A percentile compares a stretch with the other conserved stretches of the same genome.
These are phyloP conservation scores for Trachops cirrhosus DNA, from an alignment of 2,797 vertebrate species.

Conservation along the genomic window DNA sequence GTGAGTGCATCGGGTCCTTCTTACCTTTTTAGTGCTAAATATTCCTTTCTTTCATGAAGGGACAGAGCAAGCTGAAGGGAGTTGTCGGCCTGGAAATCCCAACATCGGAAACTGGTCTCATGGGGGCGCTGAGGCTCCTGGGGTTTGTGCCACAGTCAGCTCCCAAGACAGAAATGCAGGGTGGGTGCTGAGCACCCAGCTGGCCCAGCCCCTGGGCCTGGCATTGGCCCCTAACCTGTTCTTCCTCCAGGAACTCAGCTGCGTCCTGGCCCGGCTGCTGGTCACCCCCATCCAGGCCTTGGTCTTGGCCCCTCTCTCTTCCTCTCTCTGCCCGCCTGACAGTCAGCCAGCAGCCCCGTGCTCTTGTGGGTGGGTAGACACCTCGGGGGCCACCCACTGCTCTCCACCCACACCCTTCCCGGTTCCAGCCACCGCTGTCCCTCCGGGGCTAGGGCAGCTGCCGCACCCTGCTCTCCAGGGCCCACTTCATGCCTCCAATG, in stretches of 20 bases:
- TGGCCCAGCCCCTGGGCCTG: neutral
- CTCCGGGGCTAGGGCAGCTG: neutral
- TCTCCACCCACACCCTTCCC: too few species aligned
- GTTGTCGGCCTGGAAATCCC: neutral
- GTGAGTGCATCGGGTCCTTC: slow-evolving; percentile 76
- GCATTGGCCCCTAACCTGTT: rapidly evolving
- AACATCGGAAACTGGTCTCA: rapidly evolving
- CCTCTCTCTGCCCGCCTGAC: too few species aligned
- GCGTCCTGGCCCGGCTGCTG: rapidly evolving
- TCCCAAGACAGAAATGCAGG: neutral
- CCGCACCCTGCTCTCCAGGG: neutral
- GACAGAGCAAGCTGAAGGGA: rapidly evolving
- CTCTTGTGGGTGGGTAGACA: neutral
- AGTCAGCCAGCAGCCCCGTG: neutral
- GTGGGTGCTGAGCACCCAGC: neutral
- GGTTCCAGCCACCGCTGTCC: neutral
- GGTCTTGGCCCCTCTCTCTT: neutral
- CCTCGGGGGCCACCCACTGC: neutral
- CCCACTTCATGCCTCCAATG: rapidly evolving
- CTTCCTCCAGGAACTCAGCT: neutral
- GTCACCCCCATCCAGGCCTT: too few species aligned
- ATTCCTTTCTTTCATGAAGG: neutral
- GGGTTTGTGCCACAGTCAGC: neutral
- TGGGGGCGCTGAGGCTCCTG: rapidly evolving
- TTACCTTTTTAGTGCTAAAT: neutral